Base-by-base conservation (phyloP, 2,113 vertebrate genomes). In the Girardinichthys multiradiatus region DNA sequence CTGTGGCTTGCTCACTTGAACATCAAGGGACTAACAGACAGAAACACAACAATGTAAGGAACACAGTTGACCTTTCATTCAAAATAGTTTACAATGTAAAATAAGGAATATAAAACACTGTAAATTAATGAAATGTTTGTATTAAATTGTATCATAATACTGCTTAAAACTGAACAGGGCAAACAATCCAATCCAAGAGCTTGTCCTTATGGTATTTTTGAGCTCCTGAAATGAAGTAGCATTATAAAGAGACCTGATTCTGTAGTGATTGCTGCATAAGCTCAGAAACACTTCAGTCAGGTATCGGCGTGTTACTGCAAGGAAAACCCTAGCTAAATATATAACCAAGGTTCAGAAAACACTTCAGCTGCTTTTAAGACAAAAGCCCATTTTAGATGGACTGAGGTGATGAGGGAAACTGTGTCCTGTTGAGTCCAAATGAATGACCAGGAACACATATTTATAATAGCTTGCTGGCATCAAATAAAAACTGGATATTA, bases 1-100 rank as follows among this genome's bases (percentile, higher is more conserved):
- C 68, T 78, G 89, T 10, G 90, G 74, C 70, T 91, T 51, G 6
- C 59, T 33, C 2, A 89, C 62, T 48, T 31, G 77, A 30, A 30
- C n/a, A 24, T 85, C 70, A 28, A 84, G 66, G 12, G 61, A 26
- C 85, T 91, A 57, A 67, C 21, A 57, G 69, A 54, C 27, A 57
- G 42, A 80, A 2, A 64, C n/a, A 59, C 14, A 57, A 2, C 35
- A 62, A 17, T 6, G 39, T 0, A 2, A 19, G 0, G n/a, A 12
- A 12, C 7, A 33, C 28, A 59, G 29, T 4, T 29, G 15, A 12
- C 57, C 26, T 27, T 57, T 26, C 12, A 57, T 3, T n/a, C 57
- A 57, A 27, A 57, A 26, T 11, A 13, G 24, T 13, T 57, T n/a
- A 57, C 12, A 4, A 62, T 62, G 17, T 62, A 35, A 31, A 35